Evolutionary conservation across 2,113 vertebrate species (phyloP).

Genomic region (Ifrita kowaldi): DNA sequence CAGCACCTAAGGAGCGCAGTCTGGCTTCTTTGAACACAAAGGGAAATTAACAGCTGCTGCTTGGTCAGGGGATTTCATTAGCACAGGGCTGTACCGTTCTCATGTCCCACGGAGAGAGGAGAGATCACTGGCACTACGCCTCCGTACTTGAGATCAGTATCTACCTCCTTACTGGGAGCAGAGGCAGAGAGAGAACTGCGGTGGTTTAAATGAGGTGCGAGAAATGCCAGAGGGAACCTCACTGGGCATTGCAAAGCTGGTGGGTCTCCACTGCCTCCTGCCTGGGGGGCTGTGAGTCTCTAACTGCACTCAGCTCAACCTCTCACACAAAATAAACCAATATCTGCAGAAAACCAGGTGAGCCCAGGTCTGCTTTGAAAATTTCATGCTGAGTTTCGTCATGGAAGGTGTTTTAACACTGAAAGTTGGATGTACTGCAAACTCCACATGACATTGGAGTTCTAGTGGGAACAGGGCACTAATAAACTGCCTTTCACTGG

Average conservation of each 20-base stretch:
- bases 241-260: accelerated
- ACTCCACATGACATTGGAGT: accelerated
- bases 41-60: neutral
- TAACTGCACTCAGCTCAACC: neutral
- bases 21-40: neutral
- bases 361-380: neutral
- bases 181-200: neutral
- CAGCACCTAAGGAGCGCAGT: neutral
- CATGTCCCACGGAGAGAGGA: neutral
- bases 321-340: neutral
- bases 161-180: neutral
- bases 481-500: neutral
- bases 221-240: neutral
- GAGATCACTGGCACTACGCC: neutral
- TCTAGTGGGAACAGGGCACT: neutral
- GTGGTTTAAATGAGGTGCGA: neutral
- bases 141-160: constrained; percentile 5
- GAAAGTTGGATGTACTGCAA: neutral
- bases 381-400: neutral
- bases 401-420: neutral
- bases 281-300: neutral
- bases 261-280: neutral
- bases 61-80: neutral
- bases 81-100: neutral
- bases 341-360: neutral